A percentile compares a stretch with the other conserved stretches of the same genome.
These are phyloP conservation scores for Ciconia boyciana DNA, from an alignment of 2,113 vertebrate species.

Conservation along the genomic window DNA sequence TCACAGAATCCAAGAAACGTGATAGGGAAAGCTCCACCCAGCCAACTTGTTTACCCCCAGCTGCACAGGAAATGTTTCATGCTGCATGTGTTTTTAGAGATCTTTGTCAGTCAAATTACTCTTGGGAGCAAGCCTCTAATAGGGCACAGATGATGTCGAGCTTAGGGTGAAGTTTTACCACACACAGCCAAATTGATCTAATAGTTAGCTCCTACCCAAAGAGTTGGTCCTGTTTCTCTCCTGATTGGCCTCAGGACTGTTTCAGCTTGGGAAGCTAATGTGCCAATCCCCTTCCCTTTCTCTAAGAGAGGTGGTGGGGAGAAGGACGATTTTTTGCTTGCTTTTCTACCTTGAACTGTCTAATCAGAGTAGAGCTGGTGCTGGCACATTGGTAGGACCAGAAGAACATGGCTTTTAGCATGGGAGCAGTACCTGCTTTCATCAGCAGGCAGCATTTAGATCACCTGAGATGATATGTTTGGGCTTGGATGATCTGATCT, in stretches of 20 bases:
- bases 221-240: background rate
- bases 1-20: background rate
- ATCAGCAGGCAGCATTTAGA: background rate
- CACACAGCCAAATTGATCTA: background rate
- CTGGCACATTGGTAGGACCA: background rate
- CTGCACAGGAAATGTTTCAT: background rate
- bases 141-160: background rate
- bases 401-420: background rate
- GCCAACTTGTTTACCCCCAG: background rate
- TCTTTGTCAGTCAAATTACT: background rate
- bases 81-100: background rate
- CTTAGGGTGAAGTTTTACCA: background rate
- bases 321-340: background rate
- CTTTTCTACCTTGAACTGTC: background rate
- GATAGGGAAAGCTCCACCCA: background rate
- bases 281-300: background rate
- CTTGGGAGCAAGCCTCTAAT: background rate
- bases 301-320: accelerated
- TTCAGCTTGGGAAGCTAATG: background rate
- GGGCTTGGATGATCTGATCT: background rate
- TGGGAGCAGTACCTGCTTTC: background rate
- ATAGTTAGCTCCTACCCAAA: background rate
- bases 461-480: background rate
- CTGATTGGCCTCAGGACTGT: background rate
- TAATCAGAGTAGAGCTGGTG: background rate